phyloP scores from a whole-genome alignment of 2,113 vertebrate species.

The Forbesichthys papilliferus region DNA sequence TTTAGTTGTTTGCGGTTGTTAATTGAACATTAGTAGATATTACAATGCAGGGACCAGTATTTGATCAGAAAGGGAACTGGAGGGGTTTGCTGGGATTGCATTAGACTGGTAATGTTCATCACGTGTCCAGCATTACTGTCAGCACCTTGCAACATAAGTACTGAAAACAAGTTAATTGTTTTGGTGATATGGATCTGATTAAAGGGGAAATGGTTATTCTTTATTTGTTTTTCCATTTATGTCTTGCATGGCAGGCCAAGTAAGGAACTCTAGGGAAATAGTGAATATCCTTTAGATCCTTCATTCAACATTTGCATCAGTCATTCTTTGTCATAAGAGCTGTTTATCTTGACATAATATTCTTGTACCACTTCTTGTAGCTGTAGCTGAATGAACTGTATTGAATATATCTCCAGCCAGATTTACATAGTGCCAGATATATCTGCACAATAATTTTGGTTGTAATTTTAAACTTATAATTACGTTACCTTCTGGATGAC shows the following conservation, averaged over 20 bases:
- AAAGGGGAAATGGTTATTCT: constrained; percentile 56
- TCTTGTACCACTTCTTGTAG: too few species aligned
- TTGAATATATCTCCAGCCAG: too few species aligned
- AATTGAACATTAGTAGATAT: not conserved
- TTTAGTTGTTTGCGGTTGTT: too few species aligned
- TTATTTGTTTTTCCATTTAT: constrained; percentile 47
- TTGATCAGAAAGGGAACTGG: constrained; percentile 74
- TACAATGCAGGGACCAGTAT: constrained; percentile 10
- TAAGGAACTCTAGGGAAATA: constrained; percentile 2
- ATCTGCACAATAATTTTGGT: too few species aligned
- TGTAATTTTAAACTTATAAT: too few species aligned
- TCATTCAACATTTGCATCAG: not conserved
- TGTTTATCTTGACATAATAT: not conserved
- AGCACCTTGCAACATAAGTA: constrained; percentile 72
- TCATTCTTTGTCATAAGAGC: not conserved
- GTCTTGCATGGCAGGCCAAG: constrained; percentile 36
- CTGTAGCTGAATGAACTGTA: too few species aligned
- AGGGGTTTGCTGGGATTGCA: constrained; percentile 78
- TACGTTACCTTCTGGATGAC: too few species aligned
- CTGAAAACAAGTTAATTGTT: constrained; percentile 42
- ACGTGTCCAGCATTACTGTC: constrained; percentile 71
- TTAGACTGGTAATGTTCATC: constrained; percentile 66
- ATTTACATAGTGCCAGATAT: too few species aligned
- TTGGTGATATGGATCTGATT: constrained; percentile 45
- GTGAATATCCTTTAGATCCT: not conserved